These are phyloP conservation scores for Trachops cirrhosus DNA, from an alignment of 2,797 vertebrate species.

Conservation along the genomic window DNA sequence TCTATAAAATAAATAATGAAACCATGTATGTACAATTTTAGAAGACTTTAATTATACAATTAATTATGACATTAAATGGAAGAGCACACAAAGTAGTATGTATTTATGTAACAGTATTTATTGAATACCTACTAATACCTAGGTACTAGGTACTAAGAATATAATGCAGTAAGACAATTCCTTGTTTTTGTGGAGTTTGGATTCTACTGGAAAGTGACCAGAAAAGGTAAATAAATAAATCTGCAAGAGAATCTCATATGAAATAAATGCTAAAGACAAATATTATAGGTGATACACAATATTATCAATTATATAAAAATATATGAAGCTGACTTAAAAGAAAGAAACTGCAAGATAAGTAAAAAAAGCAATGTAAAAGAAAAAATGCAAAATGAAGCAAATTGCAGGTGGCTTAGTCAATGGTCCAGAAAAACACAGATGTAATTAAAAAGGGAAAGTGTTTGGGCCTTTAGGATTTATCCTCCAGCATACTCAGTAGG, in stretches of 20 bases:
- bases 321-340: not conserved
- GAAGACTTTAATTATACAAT: not conserved
- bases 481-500: not conserved
- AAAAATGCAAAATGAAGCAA: not conserved
- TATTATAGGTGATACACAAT: not conserved
- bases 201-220: not conserved
- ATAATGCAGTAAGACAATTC: not conserved
- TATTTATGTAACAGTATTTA: not conserved
- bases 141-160: not conserved
- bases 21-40: not conserved
- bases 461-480: not conserved
- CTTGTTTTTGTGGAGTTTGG: not conserved
- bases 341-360: not conserved
- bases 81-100: not conserved
- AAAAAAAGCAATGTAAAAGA: not conserved
- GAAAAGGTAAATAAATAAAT: not conserved
- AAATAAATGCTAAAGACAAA: conserved; percentile 13
- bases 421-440: not conserved
- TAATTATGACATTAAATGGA: not conserved
- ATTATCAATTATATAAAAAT: not conserved
- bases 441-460: not conserved
- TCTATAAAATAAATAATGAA: not conserved
- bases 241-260: not conserved
- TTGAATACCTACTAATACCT: not conserved
- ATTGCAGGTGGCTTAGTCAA: not conserved